These are phyloP conservation scores for Eupithecia abbreviata DNA, from an alignment of 2,888 invertebrate genomes.

Conservation along the genomic window DNA sequence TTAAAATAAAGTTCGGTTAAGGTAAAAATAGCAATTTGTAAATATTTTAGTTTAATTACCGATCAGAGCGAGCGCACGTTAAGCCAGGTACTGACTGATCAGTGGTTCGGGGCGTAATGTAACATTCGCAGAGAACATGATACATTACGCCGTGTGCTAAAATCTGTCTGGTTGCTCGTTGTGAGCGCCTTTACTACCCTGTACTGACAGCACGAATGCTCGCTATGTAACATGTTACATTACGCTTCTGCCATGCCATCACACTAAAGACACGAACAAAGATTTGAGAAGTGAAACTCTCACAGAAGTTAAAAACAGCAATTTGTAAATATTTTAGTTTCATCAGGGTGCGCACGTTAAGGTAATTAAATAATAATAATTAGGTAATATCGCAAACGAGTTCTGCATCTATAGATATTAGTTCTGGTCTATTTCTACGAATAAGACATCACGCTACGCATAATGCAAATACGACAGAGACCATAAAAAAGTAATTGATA, in stretches of 20 bases:
- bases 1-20: too few relatives aligned
- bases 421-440: neutral
- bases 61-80: too few relatives aligned
- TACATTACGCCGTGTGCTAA: neutral
- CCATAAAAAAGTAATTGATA: neutral
- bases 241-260: neutral
- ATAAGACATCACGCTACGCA: neutral
- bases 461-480: constrained; percentile 1
- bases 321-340: neutral
- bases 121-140: neutral
- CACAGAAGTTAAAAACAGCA: neutral
- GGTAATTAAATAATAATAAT: too few relatives aligned
- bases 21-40: too few relatives aligned
- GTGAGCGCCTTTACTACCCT: too few relatives aligned
- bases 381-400: neutral
- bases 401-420: neutral
- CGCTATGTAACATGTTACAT: neutral
- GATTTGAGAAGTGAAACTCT: constrained; percentile 12
- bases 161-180: neutral
- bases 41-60: too few relatives aligned
- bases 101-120: neutral
- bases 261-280: neutral
- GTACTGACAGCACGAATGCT: neutral
- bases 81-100: neutral
- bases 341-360: neutral